Evolutionary conservation across 53 echinoderm and acorn worm genomes (phyloP), one percentile per base, ranked within the genome.

Genomic region (Echinarachnius parma): DNA sequence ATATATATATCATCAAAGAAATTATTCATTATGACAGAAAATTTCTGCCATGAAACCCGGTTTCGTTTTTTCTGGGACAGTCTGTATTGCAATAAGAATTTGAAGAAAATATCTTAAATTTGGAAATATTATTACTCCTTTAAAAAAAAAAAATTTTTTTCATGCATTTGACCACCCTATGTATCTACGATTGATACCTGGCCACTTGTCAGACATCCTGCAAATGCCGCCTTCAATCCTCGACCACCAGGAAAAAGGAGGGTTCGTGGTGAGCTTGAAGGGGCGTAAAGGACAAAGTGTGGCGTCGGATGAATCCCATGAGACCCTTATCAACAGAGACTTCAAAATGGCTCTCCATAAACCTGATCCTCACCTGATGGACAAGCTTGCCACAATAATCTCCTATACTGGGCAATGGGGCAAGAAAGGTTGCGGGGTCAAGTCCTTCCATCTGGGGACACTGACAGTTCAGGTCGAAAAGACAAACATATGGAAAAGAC

Each of bases 81-180:
- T n/a, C n/a, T n/a, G n/a, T n/a, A n/a, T n/a, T n/a, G n/a, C n/a
- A n/a, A n/a, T n/a, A n/a, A n/a, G n/a, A n/a, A n/a, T n/a, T n/a
- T n/a, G n/a, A n/a, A n/a, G n/a, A n/a, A n/a, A n/a, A n/a, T n/a
- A n/a, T n/a, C n/a, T n/a, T n/a, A n/a, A n/a, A n/a, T n/a, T n/a
- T n/a, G n/a, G n/a, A n/a, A n/a, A n/a, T n/a, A n/a, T n/a, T n/a
- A n/a, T n/a, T n/a, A n/a, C n/a, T n/a, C n/a, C n/a, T n/a, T n/a
- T n/a, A n/a, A n/a, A n/a, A n/a, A n/a, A n/a, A n/a, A n/a, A n/a
- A n/a, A n/a, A n/a, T n/a, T n/a, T 59, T n/a, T 80, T 80, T 46
- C 80, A 80, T 68, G 80, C 80, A 19, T 78, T 36, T 35, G 84
- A 84, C 25, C 46, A 78, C 0, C 67, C 70, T 5, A 77, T 70